Conservation (phyloP, 2,113 vertebrate genomes). For the Cephalopterus ornatus region DNA sequence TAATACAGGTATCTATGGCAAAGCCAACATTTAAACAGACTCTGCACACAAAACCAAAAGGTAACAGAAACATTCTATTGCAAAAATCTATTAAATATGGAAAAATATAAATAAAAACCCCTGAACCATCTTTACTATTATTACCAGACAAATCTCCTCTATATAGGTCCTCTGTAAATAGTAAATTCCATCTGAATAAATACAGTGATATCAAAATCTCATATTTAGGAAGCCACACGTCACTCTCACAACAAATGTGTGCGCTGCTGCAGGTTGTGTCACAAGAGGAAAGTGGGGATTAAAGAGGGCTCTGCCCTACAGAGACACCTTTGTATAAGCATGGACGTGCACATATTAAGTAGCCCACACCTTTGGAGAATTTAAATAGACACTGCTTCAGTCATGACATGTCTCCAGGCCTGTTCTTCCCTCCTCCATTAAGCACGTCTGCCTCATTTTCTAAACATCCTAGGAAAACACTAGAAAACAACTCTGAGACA, state of each 20-base stretch:
- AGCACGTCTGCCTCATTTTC: not conserved
- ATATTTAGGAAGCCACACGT: not conserved
- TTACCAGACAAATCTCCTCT: not conserved
- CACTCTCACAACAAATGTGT: not conserved
- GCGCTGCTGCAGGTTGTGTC: not conserved
- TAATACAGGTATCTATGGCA: not conserved
- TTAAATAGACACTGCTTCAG: not conserved
- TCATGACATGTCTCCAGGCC: not conserved
- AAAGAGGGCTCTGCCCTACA: not conserved
- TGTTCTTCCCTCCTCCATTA: not conserved
- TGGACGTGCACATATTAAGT: not conserved
- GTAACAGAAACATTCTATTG: not conserved
- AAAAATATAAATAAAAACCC: not conserved
- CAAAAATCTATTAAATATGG: not conserved
- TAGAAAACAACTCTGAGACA: not conserved
- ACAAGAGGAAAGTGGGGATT: not conserved
- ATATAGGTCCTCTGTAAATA: not conserved
- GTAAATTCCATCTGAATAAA: not conserved
- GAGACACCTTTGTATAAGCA: not conserved
- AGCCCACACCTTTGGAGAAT: not conserved
- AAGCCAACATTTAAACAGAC: not conserved
- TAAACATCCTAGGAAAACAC: not conserved
- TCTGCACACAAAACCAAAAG: not conserved
- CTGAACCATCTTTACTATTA: not conserved
- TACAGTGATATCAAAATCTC: not conserved